Conservation (phyloP, 2,797 vertebrate species). For the Sternotherus odoratus region DNA sequence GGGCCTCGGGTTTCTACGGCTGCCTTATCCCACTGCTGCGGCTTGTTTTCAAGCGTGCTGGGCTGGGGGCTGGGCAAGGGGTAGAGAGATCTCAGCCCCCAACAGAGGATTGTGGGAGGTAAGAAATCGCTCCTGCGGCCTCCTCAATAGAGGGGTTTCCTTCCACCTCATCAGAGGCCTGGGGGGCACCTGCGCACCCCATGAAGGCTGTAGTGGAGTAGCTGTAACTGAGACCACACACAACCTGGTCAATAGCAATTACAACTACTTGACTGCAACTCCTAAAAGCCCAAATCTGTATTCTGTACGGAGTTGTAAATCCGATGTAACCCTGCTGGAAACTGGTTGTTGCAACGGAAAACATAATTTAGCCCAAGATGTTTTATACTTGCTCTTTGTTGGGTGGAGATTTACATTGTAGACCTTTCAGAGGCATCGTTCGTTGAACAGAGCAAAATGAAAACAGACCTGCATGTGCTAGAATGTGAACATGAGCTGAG, state of each 20-base stretch:
- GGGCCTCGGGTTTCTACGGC: neutral
- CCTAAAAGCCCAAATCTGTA: slow-evolving; percentile 26
- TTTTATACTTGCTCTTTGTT: neutral
- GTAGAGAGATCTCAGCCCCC: neutral
- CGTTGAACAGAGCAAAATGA: neutral
- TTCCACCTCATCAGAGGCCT: neutral
- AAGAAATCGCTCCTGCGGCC: rapidly evolving
- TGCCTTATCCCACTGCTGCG: neutral
- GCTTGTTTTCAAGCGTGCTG: neutral
- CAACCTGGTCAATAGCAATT: slow-evolving; percentile 2
- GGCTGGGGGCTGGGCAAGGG: neutral
- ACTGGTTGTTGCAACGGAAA: neutral
- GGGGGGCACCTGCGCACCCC: neutral
- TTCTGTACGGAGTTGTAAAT: neutral
- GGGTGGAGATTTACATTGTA: neutral
- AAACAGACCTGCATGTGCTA: neutral
- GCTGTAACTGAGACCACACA: neutral
- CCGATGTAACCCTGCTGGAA: neutral
- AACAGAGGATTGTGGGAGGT: neutral
- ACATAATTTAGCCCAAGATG: neutral
- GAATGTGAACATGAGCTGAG: neutral
- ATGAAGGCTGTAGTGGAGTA: neutral
- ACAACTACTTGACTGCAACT: slow-evolving; percentile 3
- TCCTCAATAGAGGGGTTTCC: neutral
- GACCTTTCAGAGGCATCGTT: neutral